These are phyloP conservation scores for Catamblyrhynchus diadema DNA, from an alignment of 2,797 vertebrate species.

Conservation along the genomic window DNA sequence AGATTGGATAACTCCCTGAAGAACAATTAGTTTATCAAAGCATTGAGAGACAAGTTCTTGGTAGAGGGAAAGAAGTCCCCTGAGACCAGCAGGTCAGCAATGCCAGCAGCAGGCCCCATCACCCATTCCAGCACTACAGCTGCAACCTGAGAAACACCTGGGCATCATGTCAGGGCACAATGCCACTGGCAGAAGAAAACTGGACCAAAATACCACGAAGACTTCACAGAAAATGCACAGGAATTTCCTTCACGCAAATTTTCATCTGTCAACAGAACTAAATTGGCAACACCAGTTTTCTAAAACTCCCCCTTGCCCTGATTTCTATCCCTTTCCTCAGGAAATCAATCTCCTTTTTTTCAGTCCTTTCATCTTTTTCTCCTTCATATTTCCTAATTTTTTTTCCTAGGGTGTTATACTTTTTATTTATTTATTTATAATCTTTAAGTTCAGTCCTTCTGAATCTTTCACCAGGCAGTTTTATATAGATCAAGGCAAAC, in stretches of 20 bases:
- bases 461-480: neutral
- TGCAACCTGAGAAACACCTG: neutral
- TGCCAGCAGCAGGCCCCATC: neutral
- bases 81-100: neutral
- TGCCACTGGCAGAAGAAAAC: neutral
- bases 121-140: neutral
- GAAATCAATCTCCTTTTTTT: neutral
- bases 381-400: neutral
- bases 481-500: neutral
- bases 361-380: neutral
- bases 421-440: neutral
- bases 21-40: fast-evolving
- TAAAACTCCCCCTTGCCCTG: neutral
- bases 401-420: neutral
- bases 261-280: neutral
- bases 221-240: neutral
- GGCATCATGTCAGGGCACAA: neutral
- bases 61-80: fast-evolving
- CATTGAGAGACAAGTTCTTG: neutral
- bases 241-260: neutral
- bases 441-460: neutral
- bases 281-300: neutral
- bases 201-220: neutral
- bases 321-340: neutral
- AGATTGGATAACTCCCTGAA: neutral